These are phyloP conservation scores for Parauchenoglanis punctatus DNA, from an alignment of 2,797 vertebrate species.

Conservation along the genomic window DNA sequence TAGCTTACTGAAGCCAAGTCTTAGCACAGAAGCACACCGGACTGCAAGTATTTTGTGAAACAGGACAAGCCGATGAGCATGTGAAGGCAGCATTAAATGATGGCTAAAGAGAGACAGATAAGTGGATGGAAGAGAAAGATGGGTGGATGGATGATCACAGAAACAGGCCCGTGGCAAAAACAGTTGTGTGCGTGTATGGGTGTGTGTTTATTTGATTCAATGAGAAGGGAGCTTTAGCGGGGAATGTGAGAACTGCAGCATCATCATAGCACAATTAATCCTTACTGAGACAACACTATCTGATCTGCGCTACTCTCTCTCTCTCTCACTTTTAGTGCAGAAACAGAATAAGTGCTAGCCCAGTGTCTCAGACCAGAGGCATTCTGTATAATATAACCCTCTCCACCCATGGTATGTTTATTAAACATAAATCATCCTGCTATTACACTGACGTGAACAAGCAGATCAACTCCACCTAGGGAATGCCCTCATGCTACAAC, in stretches of 20 bases:
- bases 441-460: background rate
- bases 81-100: background rate
- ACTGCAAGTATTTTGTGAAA: background rate
- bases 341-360: background rate
- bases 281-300: constrained; percentile 54
- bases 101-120: constrained; percentile 22
- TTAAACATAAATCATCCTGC: background rate
- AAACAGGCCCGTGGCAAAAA: constrained; percentile 3
- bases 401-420: background rate
- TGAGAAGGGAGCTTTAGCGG: constrained; percentile 43
- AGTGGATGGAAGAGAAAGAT: constrained; percentile 1
- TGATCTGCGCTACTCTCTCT: constrained; percentile 3
- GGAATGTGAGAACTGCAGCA: constrained; percentile 77
- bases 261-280: constrained; percentile 76
- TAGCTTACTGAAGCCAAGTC: background rate
- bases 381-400: background rate
- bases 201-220: constrained; percentile 59
- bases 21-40: background rate
- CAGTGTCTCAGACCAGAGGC: background rate
- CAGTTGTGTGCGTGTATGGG: constrained; percentile 38
- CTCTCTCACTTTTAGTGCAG: background rate
- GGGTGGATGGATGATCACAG: background rate
- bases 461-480: background rate
- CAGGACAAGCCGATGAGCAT: background rate
- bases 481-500: background rate